A percentile compares a stretch with the other conserved stretches of the same genome.
These are phyloP conservation scores for Vespertilio murinus DNA, from an alignment of 2,797 vertebrate species.

Conservation along the genomic window DNA sequence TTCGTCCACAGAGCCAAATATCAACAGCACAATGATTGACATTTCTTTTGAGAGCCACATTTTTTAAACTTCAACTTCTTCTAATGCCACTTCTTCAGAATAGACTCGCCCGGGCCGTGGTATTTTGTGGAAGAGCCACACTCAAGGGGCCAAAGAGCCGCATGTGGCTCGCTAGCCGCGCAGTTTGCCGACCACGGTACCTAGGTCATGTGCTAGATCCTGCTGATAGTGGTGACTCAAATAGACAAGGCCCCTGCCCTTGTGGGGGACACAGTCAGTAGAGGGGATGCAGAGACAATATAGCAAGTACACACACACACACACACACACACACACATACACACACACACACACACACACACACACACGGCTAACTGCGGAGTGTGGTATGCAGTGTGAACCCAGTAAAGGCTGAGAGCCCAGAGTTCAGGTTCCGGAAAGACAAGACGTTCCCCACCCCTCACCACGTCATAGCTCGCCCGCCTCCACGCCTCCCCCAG, in stretches of 20 bases:
- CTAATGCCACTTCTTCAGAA: no score
- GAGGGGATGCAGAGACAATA: not conserved
- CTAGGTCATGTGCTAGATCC: not conserved
- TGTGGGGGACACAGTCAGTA: not conserved
- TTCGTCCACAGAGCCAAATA: no score
- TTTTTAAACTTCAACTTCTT: no score
- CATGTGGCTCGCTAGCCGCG: no score
- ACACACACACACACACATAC: no score
- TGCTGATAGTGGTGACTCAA: not conserved
- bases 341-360: not conserved
- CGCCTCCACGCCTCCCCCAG: not conserved
- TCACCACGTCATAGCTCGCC: not conserved
- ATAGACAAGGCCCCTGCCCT: not conserved
- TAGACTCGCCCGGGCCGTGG: no score
- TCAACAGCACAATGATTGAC: no score
- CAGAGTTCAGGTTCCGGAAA: not conserved
- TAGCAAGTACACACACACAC: not conserved
- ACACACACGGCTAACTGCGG: not conserved
- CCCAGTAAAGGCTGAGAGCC: not conserved
- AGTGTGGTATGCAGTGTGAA: not conserved
- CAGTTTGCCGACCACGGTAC: not conserved
- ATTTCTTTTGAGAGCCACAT: no score
- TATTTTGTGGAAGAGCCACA: no score
- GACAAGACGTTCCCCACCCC: not conserved
- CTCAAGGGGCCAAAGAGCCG: no score